phyloP scores from a whole-genome alignment of 2,797 vertebrate genomes.

The Percopsis omiscomaycus region DNA sequence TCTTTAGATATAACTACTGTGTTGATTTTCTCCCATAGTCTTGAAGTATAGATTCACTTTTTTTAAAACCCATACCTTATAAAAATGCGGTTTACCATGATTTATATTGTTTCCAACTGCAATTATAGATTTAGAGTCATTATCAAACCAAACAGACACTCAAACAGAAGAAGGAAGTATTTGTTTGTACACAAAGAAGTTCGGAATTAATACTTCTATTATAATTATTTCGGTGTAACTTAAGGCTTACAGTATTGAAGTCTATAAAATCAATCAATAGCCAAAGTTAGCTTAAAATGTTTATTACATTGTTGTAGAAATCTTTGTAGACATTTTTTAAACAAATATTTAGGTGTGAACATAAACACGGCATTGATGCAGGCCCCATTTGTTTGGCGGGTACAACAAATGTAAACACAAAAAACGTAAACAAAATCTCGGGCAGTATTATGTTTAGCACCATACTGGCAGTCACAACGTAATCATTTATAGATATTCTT shows the following conservation, averaged over 20 bases:
- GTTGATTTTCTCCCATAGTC: neutral
- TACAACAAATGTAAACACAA: slow-evolving; percentile 24
- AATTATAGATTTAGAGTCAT: neutral
- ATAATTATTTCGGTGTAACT: too few species aligned
- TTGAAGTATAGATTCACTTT: neutral
- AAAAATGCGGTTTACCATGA: too few species aligned
- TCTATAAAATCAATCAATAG: too few species aligned
- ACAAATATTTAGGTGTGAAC: slow-evolving; percentile 18
- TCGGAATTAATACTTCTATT: slow-evolving; percentile 4
- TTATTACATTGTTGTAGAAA: neutral
- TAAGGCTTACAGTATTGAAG: too few species aligned
- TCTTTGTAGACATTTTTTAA: slow-evolving; percentile 24
- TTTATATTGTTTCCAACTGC: too few species aligned
- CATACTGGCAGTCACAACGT: slow-evolving; percentile 21
- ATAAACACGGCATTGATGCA: slow-evolving; percentile 21
- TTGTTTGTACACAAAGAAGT: slow-evolving; percentile 34
- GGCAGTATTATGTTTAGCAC: slow-evolving; percentile 57
- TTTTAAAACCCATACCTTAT: neutral
- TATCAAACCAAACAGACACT: slow-evolving; percentile 34
- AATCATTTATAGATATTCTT: slow-evolving; percentile 64
- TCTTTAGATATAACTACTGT: slow-evolving; percentile 9
- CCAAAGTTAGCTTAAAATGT: too few species aligned
- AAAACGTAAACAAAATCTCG: slow-evolving; percentile 50
- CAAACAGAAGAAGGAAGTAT: slow-evolving; percentile 45
- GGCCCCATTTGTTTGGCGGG: slow-evolving; percentile 8